Evolutionary conservation across 2,113 vertebrate species (phyloP).

Genomic region (Candoia aspera): DNA sequence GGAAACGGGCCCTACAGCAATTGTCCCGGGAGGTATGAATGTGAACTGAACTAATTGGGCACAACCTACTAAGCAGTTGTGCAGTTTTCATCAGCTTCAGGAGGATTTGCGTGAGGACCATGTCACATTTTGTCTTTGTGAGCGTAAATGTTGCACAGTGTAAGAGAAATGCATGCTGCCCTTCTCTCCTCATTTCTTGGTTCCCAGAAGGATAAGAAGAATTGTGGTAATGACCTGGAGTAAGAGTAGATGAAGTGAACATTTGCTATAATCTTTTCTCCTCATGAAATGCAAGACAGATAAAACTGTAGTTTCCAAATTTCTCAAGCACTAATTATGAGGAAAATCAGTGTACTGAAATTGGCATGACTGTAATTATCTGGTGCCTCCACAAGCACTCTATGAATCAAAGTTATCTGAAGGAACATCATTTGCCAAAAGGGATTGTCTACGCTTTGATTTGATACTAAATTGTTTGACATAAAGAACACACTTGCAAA

Average conservation of each 20-base stretch:
- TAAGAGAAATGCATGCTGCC: not conserved
- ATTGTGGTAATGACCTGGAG: not conserved
- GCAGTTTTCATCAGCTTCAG: not conserved
- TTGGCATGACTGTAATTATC: constrained; percentile 31
- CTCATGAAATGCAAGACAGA: constrained; percentile 24
- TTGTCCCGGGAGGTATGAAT: not conserved
- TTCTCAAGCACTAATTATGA: constrained; percentile 40
- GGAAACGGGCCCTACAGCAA: not conserved
- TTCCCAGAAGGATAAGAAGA: constrained; percentile 3
- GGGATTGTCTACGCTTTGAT: constrained; percentile 21
- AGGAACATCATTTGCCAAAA: constrained; percentile 26
- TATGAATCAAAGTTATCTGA: constrained; percentile 37
- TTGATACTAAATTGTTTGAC: not conserved
- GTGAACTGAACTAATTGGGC: not conserved
- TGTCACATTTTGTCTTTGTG: not conserved
- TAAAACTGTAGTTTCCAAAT: constrained; percentile 33
- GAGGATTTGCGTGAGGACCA: not conserved
- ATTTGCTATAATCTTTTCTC: not conserved
- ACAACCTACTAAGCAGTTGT: not conserved
- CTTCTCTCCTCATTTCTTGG: not conserved
- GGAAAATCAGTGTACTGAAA: constrained; percentile 39
- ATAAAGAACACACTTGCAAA: not conserved
- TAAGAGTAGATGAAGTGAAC: not conserved
- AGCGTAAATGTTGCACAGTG: not conserved
- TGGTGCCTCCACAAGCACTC: not conserved